Evolutionary conservation across 2,797 vertebrate genomes (phyloP).

Genomic region (Basileuterus tristriatus): DNA sequence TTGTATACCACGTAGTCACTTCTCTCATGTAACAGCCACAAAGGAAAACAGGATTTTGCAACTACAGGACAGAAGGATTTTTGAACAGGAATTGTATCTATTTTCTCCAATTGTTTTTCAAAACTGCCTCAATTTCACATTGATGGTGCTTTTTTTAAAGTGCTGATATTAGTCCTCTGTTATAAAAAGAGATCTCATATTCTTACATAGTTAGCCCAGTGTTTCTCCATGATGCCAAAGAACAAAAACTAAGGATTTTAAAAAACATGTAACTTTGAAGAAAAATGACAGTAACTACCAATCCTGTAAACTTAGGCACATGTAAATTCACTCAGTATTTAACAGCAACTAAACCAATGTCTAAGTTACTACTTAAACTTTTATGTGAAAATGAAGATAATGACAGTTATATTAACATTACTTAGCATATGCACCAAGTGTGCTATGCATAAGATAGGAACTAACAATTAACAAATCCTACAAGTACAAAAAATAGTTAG

Average conservation of each 20-base stretch:
- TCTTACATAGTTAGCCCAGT: not conserved
- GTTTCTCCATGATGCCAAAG: not conserved
- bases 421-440: not conserved
- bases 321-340: not conserved
- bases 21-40: not conserved
- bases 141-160: slow-evolving; percentile 16
- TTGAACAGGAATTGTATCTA: not conserved
- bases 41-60: not conserved
- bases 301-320: slow-evolving; percentile 10
- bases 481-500: slow-evolving; percentile 8
- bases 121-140: not conserved
- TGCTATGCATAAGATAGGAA: not conserved
- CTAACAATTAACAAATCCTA: slow-evolving; percentile 1
- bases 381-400: not conserved
- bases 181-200: not conserved
- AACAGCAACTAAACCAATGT: not conserved
- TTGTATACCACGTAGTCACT: not conserved
- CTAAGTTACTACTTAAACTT: not conserved
- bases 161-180: not conserved
- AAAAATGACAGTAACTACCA: not conserved
- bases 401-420: not conserved
- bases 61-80: not conserved
- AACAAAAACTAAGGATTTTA: not conserved
- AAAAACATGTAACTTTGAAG: not conserved
- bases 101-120: not conserved